phyloP scores from a whole-genome alignment of 2,797 vertebrate genomes.

The Steatocranus sp. region DNA sequence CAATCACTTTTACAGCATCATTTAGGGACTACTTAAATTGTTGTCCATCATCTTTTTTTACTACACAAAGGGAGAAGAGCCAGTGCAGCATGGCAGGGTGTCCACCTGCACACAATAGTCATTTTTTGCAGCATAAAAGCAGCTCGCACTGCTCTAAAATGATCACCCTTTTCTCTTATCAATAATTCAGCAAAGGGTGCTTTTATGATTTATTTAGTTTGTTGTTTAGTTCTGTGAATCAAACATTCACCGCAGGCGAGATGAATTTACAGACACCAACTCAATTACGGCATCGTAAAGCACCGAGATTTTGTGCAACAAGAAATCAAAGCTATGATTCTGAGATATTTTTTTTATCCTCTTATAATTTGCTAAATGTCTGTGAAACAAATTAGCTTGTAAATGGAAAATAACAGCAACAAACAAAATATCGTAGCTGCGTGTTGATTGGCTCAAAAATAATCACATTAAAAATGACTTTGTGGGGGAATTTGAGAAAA shows the following conservation, averaged over 20 bases:
- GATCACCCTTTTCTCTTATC: constrained; percentile 15
- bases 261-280: neutral
- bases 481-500: neutral
- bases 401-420: neutral
- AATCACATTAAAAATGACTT: neutral
- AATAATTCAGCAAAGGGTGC: constrained; percentile 23
- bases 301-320: neutral
- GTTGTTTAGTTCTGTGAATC: constrained; percentile 18
- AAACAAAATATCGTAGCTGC: neutral
- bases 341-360: neutral
- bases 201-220: constrained; percentile 52
- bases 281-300: neutral
- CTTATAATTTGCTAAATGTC: neutral
- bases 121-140: neutral
- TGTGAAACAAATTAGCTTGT: neutral
- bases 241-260: neutral
- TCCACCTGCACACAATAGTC: neutral
- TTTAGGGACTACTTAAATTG: constrained; percentile 29
- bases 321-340: constrained; percentile 2
- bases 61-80: neutral
- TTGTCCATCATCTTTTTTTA: constrained; percentile 27
- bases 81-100: neutral
- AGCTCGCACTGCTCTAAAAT: neutral
- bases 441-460: neutral
- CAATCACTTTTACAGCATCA: constrained; percentile 31